These are phyloP conservation scores for Caerostris extrusa DNA, from an alignment of 1,140 invertebrate genomes.

Conservation along the genomic window DNA sequence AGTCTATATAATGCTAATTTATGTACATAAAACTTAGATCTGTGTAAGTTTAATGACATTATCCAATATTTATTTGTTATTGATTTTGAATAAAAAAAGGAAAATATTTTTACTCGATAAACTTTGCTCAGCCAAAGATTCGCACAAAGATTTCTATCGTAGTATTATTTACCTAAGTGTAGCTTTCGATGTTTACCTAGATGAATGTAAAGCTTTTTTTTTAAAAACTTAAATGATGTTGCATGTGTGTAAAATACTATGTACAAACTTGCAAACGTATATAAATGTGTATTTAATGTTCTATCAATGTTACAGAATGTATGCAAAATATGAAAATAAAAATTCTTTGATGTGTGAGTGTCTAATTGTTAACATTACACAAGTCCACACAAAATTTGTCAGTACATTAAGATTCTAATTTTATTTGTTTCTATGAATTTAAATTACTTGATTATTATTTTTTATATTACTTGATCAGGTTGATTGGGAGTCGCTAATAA, in stretches of 20 bases:
- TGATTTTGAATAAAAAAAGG: not conserved
- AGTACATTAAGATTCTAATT: too few relatives aligned
- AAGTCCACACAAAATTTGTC: too few relatives aligned
- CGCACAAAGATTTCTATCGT: conserved; percentile 19
- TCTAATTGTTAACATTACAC: too few relatives aligned
- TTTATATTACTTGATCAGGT: too few relatives aligned
- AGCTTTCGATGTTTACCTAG: conserved; percentile 13
- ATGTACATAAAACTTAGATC: too few relatives aligned
- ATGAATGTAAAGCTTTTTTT: not conserved
- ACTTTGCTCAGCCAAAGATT: conserved; percentile 27
- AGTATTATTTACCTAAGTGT: not conserved
- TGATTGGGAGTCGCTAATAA: too few relatives aligned
- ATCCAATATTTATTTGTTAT: not conserved
- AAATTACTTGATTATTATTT: too few relatives aligned
- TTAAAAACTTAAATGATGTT: not conserved
- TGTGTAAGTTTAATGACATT: not conserved
- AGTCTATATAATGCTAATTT: too few relatives aligned
- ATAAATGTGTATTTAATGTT: not conserved
- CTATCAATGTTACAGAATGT: not conserved
- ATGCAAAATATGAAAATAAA: conserved; percentile 9
- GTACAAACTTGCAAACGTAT: not conserved
- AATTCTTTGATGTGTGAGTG: not conserved
- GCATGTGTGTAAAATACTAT: not conserved
- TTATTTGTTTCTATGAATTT: too few relatives aligned
- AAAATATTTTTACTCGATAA: not conserved